A percentile compares a stretch with the other conserved stretches of the same genome.
These are phyloP conservation scores for Cybosia mesomella DNA, from an alignment of 2,888 invertebrate species.

Conservation along the genomic window DNA sequence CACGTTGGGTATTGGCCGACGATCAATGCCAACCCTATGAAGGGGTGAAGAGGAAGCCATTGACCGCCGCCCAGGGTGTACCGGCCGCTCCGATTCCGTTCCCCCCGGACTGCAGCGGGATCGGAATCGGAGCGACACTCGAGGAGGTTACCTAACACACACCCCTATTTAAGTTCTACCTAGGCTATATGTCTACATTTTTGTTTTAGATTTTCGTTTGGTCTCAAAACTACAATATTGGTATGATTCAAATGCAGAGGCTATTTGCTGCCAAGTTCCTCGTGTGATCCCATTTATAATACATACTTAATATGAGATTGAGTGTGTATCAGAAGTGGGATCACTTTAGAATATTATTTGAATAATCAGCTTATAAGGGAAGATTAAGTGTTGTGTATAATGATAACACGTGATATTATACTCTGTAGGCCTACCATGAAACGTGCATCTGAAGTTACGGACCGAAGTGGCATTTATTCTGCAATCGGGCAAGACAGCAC, in stretches of 20 bases:
- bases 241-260: background rate
- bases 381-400: no score
- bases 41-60: no score
- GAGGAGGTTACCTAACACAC: no score
- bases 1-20: no score
- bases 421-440: background rate
- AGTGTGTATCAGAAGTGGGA: background rate
- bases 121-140: no score
- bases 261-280: background rate
- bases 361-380: background rate
- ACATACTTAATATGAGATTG: no score
- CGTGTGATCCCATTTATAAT: background rate
- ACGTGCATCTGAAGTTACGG: background rate
- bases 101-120: no score
- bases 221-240: background rate
- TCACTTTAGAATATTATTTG: background rate
- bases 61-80: no score
- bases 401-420: no score
- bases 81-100: no score
- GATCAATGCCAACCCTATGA: no score
- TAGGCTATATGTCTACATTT: background rate
- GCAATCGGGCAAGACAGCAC: no score
- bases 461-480: background rate
- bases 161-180: background rate
- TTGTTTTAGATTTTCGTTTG: slow-evolving; percentile 1